phyloP scores from a whole-genome alignment of 2,113 vertebrate species.

The Anas platyrhynchos region DNA sequence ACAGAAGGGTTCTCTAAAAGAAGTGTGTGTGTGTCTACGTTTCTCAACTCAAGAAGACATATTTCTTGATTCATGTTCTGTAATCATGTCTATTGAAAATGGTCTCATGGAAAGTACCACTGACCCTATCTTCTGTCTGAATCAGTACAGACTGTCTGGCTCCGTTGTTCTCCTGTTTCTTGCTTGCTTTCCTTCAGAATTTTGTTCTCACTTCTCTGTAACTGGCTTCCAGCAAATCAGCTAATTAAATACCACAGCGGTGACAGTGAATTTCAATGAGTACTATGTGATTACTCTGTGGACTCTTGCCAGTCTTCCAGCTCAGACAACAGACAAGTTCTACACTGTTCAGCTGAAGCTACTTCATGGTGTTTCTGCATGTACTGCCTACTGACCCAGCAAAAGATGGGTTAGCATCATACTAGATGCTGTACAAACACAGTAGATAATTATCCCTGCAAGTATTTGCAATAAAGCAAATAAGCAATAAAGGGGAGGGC shows the following conservation, averaged over 20 bases:
- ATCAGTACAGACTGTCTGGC: constrained; percentile 36
- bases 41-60: neutral
- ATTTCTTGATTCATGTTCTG: neutral
- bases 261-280: constrained; percentile 77
- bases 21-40: rapidly evolving
- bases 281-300: neutral
- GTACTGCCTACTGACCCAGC: neutral
- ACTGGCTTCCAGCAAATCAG: constrained; percentile 66
- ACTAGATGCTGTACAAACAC: neutral
- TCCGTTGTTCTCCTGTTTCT: constrained; percentile 39
- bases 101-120: neutral
- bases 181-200: constrained; percentile 10
- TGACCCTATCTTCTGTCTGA: neutral
- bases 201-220: constrained; percentile 44
- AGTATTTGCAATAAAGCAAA: neutral
- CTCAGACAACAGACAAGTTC: constrained; percentile 28
- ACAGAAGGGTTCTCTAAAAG: neutral
- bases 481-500: neutral
- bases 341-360: neutral
- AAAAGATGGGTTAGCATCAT: neutral
- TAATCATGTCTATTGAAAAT: neutral
- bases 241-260: constrained; percentile 77
- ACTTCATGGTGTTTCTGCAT: neutral
- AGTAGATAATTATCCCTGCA: neutral
- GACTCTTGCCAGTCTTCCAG: constrained; percentile 41